Percentiles rank a stretch among this genome's conserved stretches.
These are phyloP conservation scores for Netelia inedita DNA, from an alignment of 2,888 invertebrate species.

Conservation along the genomic window DNA sequence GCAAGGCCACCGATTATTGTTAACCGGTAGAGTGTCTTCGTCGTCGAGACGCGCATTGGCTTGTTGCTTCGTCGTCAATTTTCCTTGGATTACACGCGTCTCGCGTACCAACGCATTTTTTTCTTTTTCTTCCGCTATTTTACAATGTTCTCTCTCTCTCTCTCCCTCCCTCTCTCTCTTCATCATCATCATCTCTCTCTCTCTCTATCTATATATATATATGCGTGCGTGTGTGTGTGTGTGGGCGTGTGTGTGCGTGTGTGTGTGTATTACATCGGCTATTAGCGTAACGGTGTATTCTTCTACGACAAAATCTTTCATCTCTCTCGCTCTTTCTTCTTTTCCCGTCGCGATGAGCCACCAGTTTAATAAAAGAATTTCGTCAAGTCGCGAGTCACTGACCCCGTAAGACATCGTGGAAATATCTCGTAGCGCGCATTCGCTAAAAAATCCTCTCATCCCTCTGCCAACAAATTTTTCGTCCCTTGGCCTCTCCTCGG, in stretches of 20 bases:
- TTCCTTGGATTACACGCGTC: conserved; percentile 5
- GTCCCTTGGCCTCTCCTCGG: neutral
- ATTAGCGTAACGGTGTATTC: neutral
- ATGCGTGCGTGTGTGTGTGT: neutral
- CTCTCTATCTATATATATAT: neutral
- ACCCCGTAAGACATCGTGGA: conserved; percentile 3
- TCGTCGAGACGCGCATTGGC: neutral
- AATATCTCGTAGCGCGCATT: neutral
- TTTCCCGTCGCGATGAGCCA: neutral
- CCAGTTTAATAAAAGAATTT: conserved; percentile 15
- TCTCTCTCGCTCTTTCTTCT: neutral
- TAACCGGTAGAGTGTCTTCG: conserved; percentile 31
- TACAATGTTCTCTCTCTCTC: neutral
- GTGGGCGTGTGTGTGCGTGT: neutral
- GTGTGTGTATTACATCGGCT: neutral
- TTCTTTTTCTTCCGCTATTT: neutral
- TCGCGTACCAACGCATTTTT: neutral
- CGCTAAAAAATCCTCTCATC: neutral
- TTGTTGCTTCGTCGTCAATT: conserved; percentile 21
- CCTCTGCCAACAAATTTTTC: neutral
- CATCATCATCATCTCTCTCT: too few species aligned
- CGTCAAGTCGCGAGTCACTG: conserved; percentile 7
- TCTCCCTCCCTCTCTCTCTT: neutral
- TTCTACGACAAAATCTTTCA: conserved; percentile 4
- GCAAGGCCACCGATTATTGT: conserved; percentile 65